Conservation (phyloP, 2,888 invertebrate genomes). For the Exephanes ischioxanthus region DNA sequence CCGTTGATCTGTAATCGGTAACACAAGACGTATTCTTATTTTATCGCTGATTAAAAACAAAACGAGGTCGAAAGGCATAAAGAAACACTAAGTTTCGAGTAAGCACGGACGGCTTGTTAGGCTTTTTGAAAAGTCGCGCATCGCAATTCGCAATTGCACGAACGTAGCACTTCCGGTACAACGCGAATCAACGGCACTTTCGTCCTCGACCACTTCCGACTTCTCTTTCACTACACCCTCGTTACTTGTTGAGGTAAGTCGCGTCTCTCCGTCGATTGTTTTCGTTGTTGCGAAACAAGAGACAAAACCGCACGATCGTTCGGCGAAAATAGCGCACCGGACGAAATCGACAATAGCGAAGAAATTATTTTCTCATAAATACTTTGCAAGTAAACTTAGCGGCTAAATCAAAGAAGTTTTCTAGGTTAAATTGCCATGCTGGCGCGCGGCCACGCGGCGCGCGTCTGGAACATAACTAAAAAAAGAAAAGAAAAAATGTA, state of each 20-base stretch:
- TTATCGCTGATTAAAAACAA: no score
- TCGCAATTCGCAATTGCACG: neutral
- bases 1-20: no score
- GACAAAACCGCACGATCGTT: neutral
- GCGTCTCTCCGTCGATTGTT: neutral
- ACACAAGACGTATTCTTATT: no score
- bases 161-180: constrained; percentile 33
- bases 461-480: neutral
- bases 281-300: neutral
- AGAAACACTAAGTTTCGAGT: no score
- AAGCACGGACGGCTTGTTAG: no score
- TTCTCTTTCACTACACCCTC: constrained; percentile 81
- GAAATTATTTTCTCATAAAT: neutral
- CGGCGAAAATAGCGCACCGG: neutral
- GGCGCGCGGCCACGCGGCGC: constrained; percentile 20
- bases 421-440: constrained; percentile 71
- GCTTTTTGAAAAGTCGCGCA: neutral
- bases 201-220: constrained; percentile 64
- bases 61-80: no score
- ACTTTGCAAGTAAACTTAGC: neutral
- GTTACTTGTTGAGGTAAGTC: constrained; percentile 83
- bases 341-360: neutral
- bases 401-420: neutral
- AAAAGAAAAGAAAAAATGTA: neutral
- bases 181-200: neutral